These are phyloP conservation scores for Desmophyllum pertusum DNA, from an alignment of 92 coral and sea anemone species.

Conservation along the genomic window DNA sequence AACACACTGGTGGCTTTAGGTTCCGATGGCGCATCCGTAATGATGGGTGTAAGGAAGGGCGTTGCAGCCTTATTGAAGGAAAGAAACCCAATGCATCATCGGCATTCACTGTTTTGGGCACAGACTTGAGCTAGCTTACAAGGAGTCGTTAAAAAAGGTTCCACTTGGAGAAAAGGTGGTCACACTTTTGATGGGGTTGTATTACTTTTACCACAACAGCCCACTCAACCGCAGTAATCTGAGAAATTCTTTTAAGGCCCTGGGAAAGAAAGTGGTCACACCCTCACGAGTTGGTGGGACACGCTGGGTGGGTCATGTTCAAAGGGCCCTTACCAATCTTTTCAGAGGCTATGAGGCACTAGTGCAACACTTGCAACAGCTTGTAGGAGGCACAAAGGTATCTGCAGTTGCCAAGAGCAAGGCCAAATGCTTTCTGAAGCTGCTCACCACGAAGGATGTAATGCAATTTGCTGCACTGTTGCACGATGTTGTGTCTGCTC, in stretches of 20 bases:
- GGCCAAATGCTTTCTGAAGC: constrained; percentile 39
- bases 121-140: constrained; percentile 51
- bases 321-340: constrained; percentile 32
- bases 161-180: constrained; percentile 14
- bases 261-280: constrained; percentile 26
- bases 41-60: constrained; percentile 35
- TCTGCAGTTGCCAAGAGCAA: constrained; percentile 38
- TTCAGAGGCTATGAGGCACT: constrained; percentile 46
- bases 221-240: constrained; percentile 43
- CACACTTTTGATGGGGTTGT: constrained; percentile 34
- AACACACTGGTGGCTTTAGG: constrained; percentile 36
- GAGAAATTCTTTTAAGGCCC: constrained; percentile 13
- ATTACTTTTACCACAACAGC: constrained; percentile 46
- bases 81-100: constrained; percentile 25
- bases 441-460: constrained; percentile 27
- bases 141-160: constrained; percentile 41
- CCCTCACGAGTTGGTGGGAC: constrained; percentile 35
- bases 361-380: constrained; percentile 39
- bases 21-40: constrained; percentile 41
- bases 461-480: constrained; percentile 30
- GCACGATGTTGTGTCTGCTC: constrained; percentile 52
- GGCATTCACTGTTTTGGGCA: constrained; percentile 44
- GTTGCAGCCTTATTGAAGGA: constrained; percentile 49
- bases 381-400: neutral
- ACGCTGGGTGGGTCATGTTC: constrained; percentile 40